Percentiles rank a stretch among this genome's conserved stretches.
These are phyloP conservation scores for Cyprinodon brontotheroides DNA, from an alignment of 2,113 vertebrate genomes.

Conservation along the genomic window DNA sequence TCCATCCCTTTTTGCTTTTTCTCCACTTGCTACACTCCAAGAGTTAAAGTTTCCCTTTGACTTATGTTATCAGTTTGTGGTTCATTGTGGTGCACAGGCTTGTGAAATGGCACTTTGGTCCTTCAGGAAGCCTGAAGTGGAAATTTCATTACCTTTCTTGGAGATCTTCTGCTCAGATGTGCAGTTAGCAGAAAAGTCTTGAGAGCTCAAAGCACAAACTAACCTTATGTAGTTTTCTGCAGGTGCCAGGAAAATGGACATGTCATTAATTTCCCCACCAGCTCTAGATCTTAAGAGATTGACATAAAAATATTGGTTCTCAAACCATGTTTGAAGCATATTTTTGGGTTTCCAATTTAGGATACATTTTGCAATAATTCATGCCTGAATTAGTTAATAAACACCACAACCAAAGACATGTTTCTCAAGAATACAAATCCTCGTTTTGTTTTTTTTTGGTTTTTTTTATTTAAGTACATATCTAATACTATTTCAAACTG, in stretches of 20 bases:
- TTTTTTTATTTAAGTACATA: no score
- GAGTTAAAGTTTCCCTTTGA: constrained; percentile 64
- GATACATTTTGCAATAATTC: no score
- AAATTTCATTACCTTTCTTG: constrained; percentile 68
- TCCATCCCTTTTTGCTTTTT: constrained; percentile 45
- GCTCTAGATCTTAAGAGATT: constrained; percentile 11
- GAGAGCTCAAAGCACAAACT: constrained; percentile 30
- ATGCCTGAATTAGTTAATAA: no score
- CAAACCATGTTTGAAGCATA: background rate
- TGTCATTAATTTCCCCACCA: constrained; percentile 34
- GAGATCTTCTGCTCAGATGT: constrained; percentile 65
- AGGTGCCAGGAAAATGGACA: constrained; percentile 14
- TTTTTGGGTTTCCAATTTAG: no score
- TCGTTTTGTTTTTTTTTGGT: no score
- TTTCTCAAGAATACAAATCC: no score
- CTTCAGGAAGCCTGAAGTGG: constrained; percentile 56
- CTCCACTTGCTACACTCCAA: constrained; percentile 51
- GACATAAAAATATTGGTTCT: constrained; percentile 4
- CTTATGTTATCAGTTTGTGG: constrained; percentile 71
- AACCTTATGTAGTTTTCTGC: constrained; percentile 12
- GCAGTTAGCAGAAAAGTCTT: constrained; percentile 39
- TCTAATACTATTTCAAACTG: no score
- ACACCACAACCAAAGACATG: no score
- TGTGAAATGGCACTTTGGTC: constrained; percentile 67
- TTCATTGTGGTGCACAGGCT: constrained; percentile 59